Conservation (phyloP, 2,113 vertebrate species). For the Protomyctophum bolini region DNA sequence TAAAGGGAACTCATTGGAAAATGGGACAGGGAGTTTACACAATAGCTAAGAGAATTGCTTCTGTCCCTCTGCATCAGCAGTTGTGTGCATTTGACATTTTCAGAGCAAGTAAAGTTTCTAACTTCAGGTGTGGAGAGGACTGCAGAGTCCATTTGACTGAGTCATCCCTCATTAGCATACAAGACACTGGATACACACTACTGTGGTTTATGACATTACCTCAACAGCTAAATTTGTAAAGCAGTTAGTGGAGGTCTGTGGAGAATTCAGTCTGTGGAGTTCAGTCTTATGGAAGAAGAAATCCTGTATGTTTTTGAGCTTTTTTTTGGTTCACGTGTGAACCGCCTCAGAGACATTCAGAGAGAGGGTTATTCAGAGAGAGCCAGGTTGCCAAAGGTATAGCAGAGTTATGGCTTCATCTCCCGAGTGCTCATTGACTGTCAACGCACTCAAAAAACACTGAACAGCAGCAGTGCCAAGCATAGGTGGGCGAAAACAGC, state of each 20-base stretch:
- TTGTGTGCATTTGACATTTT: too few relatives aligned
- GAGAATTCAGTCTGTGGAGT: neutral
- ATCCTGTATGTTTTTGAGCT: neutral
- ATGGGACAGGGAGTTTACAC: too few relatives aligned
- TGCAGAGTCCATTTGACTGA: too few relatives aligned
- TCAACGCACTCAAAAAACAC: constrained; percentile 8
- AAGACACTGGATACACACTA: too few relatives aligned
- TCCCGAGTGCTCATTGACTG: constrained; percentile 14
- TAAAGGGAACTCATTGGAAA: neutral
- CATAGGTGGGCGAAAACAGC: constrained; percentile 9
- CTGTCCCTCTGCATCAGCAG: too few relatives aligned
- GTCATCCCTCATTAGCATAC: too few relatives aligned
- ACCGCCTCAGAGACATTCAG: neutral
- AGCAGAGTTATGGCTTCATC: neutral
- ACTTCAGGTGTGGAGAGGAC: too few relatives aligned
- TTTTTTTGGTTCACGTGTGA: neutral
- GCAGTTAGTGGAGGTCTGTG: neutral
- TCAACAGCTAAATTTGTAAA: neutral
- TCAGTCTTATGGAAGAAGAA: constrained; percentile 4
- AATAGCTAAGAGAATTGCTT: too few relatives aligned
- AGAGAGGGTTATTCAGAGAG: neutral
- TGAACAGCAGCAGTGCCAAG: constrained; percentile 7
- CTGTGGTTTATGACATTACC: neutral
- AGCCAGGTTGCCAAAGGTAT: neutral
- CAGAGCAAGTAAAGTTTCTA: too few relatives aligned